phyloP scores from a whole-genome alignment of 2,113 vertebrate genomes.

The Caretta caretta region DNA sequence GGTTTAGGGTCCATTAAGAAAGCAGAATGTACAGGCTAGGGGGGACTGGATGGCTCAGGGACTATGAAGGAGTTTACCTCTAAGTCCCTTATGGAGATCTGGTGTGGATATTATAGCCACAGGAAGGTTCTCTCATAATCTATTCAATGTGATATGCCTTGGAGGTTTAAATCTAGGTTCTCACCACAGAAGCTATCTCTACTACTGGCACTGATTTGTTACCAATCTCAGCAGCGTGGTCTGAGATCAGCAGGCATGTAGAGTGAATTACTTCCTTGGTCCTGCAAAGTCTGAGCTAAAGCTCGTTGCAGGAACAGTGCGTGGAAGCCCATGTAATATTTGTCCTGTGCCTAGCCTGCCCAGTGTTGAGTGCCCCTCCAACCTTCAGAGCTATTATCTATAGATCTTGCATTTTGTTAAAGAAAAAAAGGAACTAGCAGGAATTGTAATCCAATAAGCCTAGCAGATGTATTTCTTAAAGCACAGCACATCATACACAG shows the following conservation, averaged over 20 bases:
- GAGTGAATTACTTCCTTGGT: too few species aligned
- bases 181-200: neutral
- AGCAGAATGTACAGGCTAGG: neutral
- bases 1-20: neutral
- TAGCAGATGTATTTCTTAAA: neutral
- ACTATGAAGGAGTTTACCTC: neutral
- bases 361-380: neutral
- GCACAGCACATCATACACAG: conserved; percentile 49
- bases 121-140: neutral
- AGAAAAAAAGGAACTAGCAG: neutral
- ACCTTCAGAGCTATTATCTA: neutral
- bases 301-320: too few species aligned
- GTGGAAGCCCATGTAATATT: neutral
- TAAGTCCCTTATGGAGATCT: neutral
- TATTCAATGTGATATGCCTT: neutral
- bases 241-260: too few species aligned
- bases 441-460: neutral
- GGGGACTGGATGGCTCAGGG: neutral
- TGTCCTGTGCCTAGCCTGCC: neutral
- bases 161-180: neutral
- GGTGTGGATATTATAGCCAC: neutral
- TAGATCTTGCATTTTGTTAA: neutral
- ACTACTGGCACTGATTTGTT: neutral
- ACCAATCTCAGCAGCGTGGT: too few species aligned
- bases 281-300: too few species aligned